phyloP scores from a whole-genome alignment of 2,113 vertebrate genomes.

The Nothobranchius kuhntae region DNA sequence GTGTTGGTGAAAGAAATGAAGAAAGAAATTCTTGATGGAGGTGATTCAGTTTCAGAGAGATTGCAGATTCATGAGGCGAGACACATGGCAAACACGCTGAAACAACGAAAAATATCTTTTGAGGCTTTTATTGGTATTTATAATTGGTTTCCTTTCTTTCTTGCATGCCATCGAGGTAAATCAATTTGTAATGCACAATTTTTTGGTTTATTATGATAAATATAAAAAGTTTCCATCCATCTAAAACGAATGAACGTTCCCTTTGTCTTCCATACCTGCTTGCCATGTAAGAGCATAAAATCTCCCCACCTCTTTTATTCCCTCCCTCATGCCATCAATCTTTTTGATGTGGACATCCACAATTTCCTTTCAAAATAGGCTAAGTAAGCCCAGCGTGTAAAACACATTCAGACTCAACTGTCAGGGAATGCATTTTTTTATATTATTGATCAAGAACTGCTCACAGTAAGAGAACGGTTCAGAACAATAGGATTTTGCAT shows the following conservation, averaged over 20 bases:
- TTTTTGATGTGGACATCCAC: slow-evolving; percentile 62
- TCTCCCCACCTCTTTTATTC: slow-evolving; percentile 59
- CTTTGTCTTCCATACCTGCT: slow-evolving; percentile 59
- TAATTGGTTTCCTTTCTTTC: slow-evolving; percentile 54
- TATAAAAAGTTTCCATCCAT: slow-evolving; percentile 51
- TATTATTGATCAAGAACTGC: slow-evolving; percentile 53
- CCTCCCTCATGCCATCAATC: slow-evolving; percentile 61
- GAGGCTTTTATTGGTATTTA: slow-evolving; percentile 52
- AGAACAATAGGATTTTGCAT: slow-evolving; percentile 74
- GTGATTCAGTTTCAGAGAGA: neutral
- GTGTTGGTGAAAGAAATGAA: no score
- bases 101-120: slow-evolving; percentile 35
- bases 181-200: slow-evolving; percentile 37
- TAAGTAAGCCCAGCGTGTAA: slow-evolving; percentile 75
- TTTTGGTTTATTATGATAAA: slow-evolving; percentile 46
- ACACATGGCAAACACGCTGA: slow-evolving; percentile 20
- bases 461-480: slow-evolving; percentile 65
- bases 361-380: slow-evolving; percentile 59
- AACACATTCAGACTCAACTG: slow-evolving; percentile 71
- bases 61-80: slow-evolving; percentile 21
- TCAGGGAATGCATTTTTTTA: slow-evolving; percentile 68
- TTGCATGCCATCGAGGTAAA: slow-evolving; percentile 27
- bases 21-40: no score
- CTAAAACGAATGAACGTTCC: slow-evolving; percentile 52
- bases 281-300: slow-evolving; percentile 33